phyloP scores from a whole-genome alignment of 2,888 invertebrate genomes.

The Xylophagus ater region DNA sequence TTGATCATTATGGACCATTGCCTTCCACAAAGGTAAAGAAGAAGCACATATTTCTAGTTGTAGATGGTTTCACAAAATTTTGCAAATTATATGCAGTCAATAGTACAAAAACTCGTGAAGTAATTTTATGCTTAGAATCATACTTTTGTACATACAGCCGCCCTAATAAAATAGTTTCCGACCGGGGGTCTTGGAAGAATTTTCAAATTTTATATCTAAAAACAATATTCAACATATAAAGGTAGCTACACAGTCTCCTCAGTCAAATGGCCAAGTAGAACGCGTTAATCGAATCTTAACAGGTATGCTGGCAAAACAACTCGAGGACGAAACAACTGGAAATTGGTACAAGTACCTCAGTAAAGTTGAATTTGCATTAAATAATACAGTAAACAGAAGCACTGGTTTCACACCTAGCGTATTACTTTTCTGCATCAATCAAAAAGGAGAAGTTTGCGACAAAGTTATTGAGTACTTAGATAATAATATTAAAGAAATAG shows the following conservation, averaged over 20 bases:
- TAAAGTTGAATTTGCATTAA: constrained; percentile 21
- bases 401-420: constrained; percentile 24
- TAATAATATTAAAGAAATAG: no score
- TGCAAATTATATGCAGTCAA: constrained; percentile 25
- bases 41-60: constrained; percentile 25
- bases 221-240: constrained; percentile 14
- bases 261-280: no score
- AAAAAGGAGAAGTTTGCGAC: constrained; percentile 20
- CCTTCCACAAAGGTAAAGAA: constrained; percentile 24
- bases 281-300: constrained; percentile 16
- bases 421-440: constrained; percentile 23
- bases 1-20: constrained; percentile 36
- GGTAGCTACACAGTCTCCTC: constrained; percentile 1
- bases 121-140: constrained; percentile 21
- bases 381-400: constrained; percentile 22
- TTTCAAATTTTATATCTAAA: constrained; percentile 24
- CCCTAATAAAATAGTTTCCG: constrained; percentile 27
- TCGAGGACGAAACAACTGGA: constrained; percentile 2
- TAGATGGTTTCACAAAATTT: constrained; percentile 33
- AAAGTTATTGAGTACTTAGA: constrained; percentile 13
- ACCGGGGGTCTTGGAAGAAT: constrained; percentile 27
- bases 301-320: constrained; percentile 14
- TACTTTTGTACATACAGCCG: constrained; percentile 16
- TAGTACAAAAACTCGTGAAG: constrained; percentile 23
- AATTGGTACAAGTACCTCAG: constrained; percentile 13